These are phyloP conservation scores for Channallabes apus DNA, from an alignment of 2,797 vertebrate species.

Conservation along the genomic window DNA sequence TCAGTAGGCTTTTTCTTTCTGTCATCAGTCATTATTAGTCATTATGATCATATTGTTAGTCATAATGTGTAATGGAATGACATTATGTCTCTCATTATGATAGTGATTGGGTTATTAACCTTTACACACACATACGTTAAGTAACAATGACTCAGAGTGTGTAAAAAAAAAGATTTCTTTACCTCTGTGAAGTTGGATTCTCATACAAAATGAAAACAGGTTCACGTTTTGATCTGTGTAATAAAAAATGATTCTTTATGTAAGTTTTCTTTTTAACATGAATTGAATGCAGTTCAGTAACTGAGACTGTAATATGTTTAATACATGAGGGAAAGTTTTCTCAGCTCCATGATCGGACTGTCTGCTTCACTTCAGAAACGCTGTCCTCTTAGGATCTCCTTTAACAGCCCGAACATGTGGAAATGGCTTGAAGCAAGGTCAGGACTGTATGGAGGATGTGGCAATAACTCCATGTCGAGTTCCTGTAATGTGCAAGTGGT, in stretches of 20 bases:
- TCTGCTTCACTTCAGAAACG: too few species aligned
- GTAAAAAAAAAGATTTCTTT: background rate
- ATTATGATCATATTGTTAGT: background rate
- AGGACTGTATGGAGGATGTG: too few species aligned
- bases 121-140: background rate
- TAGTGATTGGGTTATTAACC: background rate
- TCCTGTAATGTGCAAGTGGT: too few species aligned
- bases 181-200: background rate
- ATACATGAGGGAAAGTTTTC: background rate
- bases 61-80: background rate
- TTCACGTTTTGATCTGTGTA: background rate
- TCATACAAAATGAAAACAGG: background rate
- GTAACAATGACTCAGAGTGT: background rate
- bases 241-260: background rate
- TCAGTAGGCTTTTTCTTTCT: too few species aligned
- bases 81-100: background rate
- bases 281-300: background rate
- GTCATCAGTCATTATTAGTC: conserved; percentile 7
- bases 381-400: background rate
- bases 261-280: background rate
- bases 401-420: background rate
- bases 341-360: too few species aligned
- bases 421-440: too few species aligned
- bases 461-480: too few species aligned
- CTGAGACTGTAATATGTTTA: background rate